These are phyloP conservation scores for Trypoxylus dichotomus DNA, from an alignment of 1,140 invertebrate genomes.

Conservation along the genomic window DNA sequence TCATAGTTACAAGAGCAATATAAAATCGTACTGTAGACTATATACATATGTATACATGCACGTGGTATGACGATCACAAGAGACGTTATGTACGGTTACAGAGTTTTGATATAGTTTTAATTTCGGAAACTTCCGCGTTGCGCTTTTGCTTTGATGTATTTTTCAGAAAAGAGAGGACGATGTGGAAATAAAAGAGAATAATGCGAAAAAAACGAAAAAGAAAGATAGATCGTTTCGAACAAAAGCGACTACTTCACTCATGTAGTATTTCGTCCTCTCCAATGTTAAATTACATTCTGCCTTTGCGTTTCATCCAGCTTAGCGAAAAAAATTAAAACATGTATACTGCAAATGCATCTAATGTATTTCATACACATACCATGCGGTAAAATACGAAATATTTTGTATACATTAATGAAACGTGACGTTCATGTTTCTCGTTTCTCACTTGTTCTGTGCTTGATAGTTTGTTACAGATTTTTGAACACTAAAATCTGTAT, in stretches of 20 bases:
- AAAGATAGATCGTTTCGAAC: not conserved
- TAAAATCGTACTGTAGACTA: not conserved
- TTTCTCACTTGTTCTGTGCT: no score
- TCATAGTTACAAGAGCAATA: no score
- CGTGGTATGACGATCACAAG: not conserved
- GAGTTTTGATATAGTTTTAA: slow-evolving; percentile 2
- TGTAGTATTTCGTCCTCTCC: not conserved
- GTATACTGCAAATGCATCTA: not conserved
- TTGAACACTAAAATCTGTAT: no score
- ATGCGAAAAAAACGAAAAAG: not conserved
- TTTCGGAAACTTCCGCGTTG: not conserved
- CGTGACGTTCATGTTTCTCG: no score
- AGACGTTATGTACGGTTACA: not conserved
- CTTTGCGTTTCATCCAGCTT: not conserved
- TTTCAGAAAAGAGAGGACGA: not conserved
- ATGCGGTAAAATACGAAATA: not conserved
- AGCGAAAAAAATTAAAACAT: not conserved
- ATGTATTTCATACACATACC: not conserved
- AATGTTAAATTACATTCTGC: not conserved
- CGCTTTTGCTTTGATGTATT: not conserved
- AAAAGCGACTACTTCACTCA: not conserved
- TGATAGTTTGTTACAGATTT: no score
- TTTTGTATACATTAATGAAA: not conserved
- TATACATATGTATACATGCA: not conserved
- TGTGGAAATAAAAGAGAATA: not conserved